phyloP scores from a whole-genome alignment of 2,888 invertebrate species.

The Cloeon dipterum region DNA sequence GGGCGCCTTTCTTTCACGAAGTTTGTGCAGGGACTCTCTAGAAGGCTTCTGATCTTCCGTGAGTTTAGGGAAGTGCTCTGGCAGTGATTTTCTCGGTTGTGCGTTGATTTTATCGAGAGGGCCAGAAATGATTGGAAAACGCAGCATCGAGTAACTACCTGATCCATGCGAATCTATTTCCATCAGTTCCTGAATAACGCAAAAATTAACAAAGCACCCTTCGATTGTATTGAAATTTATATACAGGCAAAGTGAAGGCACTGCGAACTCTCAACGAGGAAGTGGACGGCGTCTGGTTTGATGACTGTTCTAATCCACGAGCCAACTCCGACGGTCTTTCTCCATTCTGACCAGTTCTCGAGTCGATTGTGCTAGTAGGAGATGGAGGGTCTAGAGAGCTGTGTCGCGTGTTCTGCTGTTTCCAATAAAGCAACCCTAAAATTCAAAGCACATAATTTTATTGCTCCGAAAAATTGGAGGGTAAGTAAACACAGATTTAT shows the following conservation, averaged over 20 bases:
- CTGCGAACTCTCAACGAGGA: background rate
- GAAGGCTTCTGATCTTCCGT: background rate
- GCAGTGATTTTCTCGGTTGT: conserved; percentile 1
- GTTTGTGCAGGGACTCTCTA: background rate
- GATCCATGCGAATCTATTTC: background rate
- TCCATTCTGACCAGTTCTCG: background rate
- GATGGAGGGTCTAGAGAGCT: conserved; percentile 1
- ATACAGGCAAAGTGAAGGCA: background rate
- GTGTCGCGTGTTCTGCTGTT: conserved; percentile 9
- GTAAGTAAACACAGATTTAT: no score
- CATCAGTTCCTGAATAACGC: background rate
- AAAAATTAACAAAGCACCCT: background rate
- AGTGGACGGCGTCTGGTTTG: background rate
- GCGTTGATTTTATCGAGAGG: background rate
- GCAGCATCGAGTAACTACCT: background rate
- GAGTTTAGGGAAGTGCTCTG: background rate
- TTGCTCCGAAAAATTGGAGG: no score
- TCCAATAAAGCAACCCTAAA: conserved; percentile 11
- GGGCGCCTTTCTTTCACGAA: no score
- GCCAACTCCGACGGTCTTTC: background rate
- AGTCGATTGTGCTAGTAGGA: background rate
- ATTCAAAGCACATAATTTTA: background rate
- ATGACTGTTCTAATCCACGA: background rate
- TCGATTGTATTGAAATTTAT: background rate
- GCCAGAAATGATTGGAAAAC: background rate